These are phyloP conservation scores for Scolopax mira DNA, from an alignment of 2,113 vertebrate species.

Conservation along the genomic window DNA sequence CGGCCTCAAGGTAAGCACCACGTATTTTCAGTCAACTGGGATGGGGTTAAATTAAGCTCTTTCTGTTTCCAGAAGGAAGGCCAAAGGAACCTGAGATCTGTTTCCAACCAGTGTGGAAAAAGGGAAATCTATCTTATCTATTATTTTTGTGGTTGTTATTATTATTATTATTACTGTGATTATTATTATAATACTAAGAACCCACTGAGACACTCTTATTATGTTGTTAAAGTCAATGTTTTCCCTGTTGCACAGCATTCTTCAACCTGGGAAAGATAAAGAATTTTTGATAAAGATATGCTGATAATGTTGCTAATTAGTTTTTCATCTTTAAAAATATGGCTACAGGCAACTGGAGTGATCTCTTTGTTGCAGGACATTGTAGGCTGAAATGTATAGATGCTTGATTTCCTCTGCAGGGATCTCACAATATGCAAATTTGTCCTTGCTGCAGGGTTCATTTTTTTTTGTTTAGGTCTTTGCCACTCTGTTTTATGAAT, in stretches of 20 bases:
- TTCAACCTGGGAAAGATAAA: neutral
- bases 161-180: neutral
- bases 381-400: neutral
- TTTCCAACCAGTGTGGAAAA: neutral
- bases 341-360: neutral
- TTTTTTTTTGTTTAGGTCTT: neutral
- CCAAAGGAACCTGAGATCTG: neutral
- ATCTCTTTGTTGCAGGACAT: conserved; percentile 43
- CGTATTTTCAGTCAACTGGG: neutral
- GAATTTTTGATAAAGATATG: conserved; percentile 37
- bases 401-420: conserved; percentile 35
- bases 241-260: neutral
- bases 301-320: conserved; percentile 53
- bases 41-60: neutral
- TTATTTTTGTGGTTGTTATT: neutral
- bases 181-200: neutral
- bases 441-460: conserved; percentile 21
- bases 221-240: neutral
- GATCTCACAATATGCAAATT: conserved; percentile 39
- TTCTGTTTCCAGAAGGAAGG: neutral
- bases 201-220: neutral
- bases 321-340: conserved; percentile 37
- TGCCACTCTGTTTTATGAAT: neutral
- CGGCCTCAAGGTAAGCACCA: rapidly evolving
- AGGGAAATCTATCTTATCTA: neutral